A percentile compares a stretch with the other conserved stretches of the same genome.
Conservation (phyloP, 2,888 invertebrate genomes). For the Emmelina monodactyla region DNA sequence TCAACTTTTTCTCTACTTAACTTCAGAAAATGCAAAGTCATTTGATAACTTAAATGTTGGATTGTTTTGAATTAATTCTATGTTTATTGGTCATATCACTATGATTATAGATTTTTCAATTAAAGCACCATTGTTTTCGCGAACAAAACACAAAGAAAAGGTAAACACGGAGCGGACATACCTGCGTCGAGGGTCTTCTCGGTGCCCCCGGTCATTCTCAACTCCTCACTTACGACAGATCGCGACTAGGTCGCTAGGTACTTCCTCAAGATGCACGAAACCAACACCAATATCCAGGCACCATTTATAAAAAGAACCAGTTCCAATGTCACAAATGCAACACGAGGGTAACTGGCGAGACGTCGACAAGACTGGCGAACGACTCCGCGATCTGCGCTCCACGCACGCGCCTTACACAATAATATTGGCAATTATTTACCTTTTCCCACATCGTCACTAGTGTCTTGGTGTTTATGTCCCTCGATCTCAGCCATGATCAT, state of each 20-base stretch:
- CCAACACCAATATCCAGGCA: conserved; percentile 57
- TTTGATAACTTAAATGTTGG: too few species aligned
- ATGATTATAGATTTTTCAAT: too few species aligned
- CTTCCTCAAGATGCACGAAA: conserved; percentile 34
- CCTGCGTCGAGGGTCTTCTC: conserved; percentile 49
- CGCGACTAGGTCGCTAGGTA: conserved; percentile 31
- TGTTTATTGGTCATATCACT: too few species aligned
- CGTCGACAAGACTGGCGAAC: conserved; percentile 32
- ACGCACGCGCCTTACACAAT: conserved; percentile 42
- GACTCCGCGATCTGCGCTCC: conserved; percentile 7
- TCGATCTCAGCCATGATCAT: conserved; percentile 62
- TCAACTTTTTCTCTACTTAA: too few species aligned
- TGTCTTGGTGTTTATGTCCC: conserved; percentile 59
- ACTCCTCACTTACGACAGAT: conserved; percentile 23
- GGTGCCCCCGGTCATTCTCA: conserved; percentile 50
- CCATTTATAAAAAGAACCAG: conserved; percentile 64
- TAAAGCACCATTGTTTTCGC: too few species aligned
- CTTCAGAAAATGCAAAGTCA: too few species aligned
- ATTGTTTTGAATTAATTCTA: too few species aligned
- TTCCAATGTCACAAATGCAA: conserved; percentile 62
- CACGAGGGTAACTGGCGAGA: conserved; percentile 47
- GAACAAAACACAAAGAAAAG: conserved; percentile 30
- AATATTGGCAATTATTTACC: conserved; percentile 60
- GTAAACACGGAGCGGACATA: too few species aligned
- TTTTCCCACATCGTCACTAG: conserved; percentile 58